Conservation (phyloP, 2,797 vertebrate genomes). For the Pseudochaenichthys georgianus region DNA sequence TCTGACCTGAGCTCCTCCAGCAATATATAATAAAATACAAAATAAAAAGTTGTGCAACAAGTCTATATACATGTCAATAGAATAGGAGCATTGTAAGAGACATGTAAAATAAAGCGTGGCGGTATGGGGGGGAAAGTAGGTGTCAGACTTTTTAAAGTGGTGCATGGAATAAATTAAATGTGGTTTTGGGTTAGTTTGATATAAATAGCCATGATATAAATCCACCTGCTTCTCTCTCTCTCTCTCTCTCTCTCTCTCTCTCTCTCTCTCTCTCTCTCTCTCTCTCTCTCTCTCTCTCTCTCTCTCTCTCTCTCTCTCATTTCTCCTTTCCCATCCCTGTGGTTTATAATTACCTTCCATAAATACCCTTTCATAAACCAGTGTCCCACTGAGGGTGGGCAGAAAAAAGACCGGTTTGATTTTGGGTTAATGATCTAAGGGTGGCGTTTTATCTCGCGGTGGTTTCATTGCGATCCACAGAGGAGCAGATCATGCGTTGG, state of each 20-base stretch:
- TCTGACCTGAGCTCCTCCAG: too few relatives aligned
- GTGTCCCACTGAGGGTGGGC: slow-evolving; percentile 50
- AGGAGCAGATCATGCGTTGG: slow-evolving; percentile 48
- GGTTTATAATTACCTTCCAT: slow-evolving; percentile 79
- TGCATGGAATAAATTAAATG: slow-evolving; percentile 52
- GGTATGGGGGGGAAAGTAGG: slow-evolving; percentile 10
- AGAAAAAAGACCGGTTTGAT: slow-evolving; percentile 67
- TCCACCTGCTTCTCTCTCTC: slow-evolving; percentile 56
- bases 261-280: too few relatives aligned
- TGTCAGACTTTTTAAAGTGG: slow-evolving; percentile 66
- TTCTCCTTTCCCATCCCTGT: slow-evolving; percentile 22
- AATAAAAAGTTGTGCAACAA: too few relatives aligned
- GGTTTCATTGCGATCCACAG: slow-evolving; percentile 41
- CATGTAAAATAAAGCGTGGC: too few relatives aligned
- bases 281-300: too few relatives aligned
- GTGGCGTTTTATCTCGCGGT: slow-evolving; percentile 32
- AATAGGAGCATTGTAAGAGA: too few relatives aligned
- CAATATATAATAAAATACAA: too few relatives aligned
- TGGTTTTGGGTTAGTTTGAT: slow-evolving; percentile 75
- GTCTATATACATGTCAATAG: too few relatives aligned
- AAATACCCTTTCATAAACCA: slow-evolving; percentile 69
- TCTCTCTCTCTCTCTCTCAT: neutral
- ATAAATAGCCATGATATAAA: slow-evolving; percentile 68
- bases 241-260: too few relatives aligned
- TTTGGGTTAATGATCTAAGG: slow-evolving; percentile 78